phyloP scores from a whole-genome alignment of 2,113 vertebrate species.

The Phylloscopus whistleri region DNA sequence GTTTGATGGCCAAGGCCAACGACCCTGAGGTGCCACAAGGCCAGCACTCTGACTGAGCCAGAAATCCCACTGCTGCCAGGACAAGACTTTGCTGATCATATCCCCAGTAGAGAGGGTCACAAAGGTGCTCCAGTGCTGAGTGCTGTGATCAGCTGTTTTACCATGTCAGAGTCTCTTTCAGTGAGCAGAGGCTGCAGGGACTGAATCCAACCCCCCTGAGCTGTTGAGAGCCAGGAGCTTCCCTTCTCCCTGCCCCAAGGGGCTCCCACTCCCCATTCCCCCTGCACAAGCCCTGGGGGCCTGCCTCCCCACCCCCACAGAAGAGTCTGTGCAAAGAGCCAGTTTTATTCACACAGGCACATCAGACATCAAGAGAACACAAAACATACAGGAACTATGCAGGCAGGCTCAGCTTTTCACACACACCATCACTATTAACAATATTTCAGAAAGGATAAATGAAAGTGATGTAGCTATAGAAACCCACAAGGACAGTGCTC shows the following conservation, averaged over 20 bases:
- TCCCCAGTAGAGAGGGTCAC: background rate
- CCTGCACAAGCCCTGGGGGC: background rate
- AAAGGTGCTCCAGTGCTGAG: background rate
- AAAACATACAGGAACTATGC: conserved; percentile 16
- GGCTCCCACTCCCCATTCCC: background rate
- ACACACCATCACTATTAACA: background rate
- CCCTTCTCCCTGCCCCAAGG: background rate
- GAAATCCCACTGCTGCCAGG: background rate
- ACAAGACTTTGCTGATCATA: background rate
- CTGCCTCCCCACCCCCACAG: background rate
- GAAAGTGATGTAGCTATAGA: conserved; percentile 29
- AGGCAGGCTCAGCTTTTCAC: background rate
- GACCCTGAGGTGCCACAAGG: background rate
- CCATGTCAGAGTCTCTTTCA: background rate
- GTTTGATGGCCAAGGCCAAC: background rate
- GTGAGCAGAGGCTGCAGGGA: background rate
- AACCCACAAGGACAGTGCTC: background rate
- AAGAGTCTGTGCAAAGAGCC: conserved; percentile 42
- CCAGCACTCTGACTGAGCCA: background rate
- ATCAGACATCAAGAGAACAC: background rate
- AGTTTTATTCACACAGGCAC: conserved; percentile 55
- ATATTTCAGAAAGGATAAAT: conserved; percentile 25
- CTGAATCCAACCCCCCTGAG: background rate
- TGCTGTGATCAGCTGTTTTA: background rate
- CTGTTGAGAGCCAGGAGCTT: background rate